Conservation (phyloP, 2,113 vertebrate species). For the Rhinoptilus africanus region DNA sequence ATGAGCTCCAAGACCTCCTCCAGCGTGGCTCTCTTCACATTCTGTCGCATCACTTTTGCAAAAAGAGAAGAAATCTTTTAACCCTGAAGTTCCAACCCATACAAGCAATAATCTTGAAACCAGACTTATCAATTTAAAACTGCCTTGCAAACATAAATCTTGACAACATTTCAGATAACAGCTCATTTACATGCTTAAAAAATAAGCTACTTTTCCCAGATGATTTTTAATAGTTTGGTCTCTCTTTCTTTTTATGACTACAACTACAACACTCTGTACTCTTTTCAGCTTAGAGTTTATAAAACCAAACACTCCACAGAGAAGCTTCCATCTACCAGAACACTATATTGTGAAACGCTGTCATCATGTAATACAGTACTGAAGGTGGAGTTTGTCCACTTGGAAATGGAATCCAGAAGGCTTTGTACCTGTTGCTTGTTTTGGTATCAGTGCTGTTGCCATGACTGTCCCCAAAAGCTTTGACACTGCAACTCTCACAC, state of each 20-base stretch:
- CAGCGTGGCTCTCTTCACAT: conserved; percentile 92
- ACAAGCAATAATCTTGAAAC: not conserved
- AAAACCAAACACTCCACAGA: not conserved
- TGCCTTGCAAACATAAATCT: not conserved
- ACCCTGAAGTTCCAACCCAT: not conserved
- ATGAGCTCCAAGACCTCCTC: conserved; percentile 97
- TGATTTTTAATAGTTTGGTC: not conserved
- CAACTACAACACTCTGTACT: not conserved
- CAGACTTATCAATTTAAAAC: not conserved
- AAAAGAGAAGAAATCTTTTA: not conserved
- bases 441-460: conserved; percentile 96
- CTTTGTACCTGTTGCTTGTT: conserved; percentile 90
- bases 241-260: not conserved
- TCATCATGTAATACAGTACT: not conserved
- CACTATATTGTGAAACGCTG: rapidly evolving
- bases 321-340: not conserved
- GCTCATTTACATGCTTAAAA: not conserved
- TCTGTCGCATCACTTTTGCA: conserved; percentile 94
- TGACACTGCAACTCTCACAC: conserved; percentile 93
- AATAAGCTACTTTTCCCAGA: not conserved
- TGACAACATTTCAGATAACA: not conserved
- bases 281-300: not conserved
- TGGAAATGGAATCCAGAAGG: not conserved
- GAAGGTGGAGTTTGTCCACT: not conserved
- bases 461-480: conserved; percentile 94